Evolutionary conservation across 2,113 vertebrate genomes (phyloP).

Genomic region (Chamaetylas fuelleborni): DNA sequence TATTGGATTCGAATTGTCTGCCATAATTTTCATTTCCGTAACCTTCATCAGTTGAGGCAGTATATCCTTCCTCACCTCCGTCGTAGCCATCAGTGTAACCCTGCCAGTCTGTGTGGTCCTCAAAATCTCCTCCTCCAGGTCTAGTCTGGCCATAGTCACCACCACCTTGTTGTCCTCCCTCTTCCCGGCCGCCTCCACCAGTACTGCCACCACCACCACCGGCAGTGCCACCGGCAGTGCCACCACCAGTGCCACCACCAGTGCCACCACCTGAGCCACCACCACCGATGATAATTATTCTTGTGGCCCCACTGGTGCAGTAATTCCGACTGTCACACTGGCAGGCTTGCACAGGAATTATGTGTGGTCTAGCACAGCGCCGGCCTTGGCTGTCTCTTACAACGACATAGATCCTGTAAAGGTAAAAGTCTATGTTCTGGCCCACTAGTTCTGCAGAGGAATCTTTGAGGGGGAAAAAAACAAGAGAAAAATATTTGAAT

Average conservation of each 20-base stretch:
- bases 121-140: not conserved
- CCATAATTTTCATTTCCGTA: not conserved
- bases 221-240: not conserved
- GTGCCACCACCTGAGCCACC: not conserved
- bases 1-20: fast-evolving
- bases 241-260: not conserved
- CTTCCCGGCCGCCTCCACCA: not conserved
- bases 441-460: constrained; percentile 49
- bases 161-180: not conserved
- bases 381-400: constrained; percentile 49
- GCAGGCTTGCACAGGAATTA: constrained; percentile 64
- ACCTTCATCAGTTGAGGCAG: fast-evolving
- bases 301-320: constrained; percentile 41
- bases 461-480: not conserved
- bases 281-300: not conserved
- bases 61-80: fast-evolving
- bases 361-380: constrained; percentile 28
- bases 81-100: fast-evolving
- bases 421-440: constrained; percentile 42
- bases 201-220: not conserved
- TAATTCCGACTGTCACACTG: constrained; percentile 47
- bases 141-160: not conserved
- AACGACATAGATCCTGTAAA: constrained; percentile 4
- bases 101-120: not conserved
- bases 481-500: not conserved